Conservation (phyloP, 2,113 vertebrate genomes). For the Danionella cerebrum region DNA sequence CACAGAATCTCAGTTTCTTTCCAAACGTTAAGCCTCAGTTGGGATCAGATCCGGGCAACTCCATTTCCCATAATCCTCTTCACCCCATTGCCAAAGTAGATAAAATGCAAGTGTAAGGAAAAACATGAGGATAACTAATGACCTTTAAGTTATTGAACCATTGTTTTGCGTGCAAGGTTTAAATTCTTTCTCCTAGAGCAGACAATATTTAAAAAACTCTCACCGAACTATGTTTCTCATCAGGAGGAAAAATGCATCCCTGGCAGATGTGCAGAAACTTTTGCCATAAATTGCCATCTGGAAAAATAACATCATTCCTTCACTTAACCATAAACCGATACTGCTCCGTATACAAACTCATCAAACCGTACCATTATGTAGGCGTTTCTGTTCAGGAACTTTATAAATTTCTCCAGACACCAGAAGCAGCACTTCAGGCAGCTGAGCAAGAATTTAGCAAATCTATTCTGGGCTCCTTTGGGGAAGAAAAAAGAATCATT, state of each 20-base stretch:
- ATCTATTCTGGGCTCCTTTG: slow-evolving; percentile 69
- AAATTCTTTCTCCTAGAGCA: too few species aligned
- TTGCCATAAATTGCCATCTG: slow-evolving; percentile 91
- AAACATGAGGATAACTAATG: too few species aligned
- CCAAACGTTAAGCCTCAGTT: too few species aligned
- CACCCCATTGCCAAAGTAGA: too few species aligned
- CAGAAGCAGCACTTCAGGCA: slow-evolving; percentile 97
- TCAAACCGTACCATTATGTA: slow-evolving; percentile 86
- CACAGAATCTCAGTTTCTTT: too few species aligned
- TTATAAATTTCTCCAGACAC: slow-evolving; percentile 95
- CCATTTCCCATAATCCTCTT: too few species aligned
- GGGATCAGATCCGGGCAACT: too few species aligned
- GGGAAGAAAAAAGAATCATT: not conserved
- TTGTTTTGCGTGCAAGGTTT: too few species aligned
- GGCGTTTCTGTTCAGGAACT: slow-evolving; percentile 91
- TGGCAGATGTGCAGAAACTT: slow-evolving; percentile 88
- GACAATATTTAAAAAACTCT: slow-evolving; percentile 1
- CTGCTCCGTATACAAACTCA: too few species aligned
- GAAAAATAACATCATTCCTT: not conserved
- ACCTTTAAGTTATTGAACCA: too few species aligned
- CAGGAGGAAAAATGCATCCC: slow-evolving; percentile 86
- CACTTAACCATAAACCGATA: not conserved
- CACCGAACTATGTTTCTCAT: slow-evolving; percentile 94
- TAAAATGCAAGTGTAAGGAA: too few species aligned
- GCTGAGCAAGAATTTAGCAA: slow-evolving; percentile 77